phyloP scores from a whole-genome alignment of 1,140 invertebrate species.

The Tetragonula clypearis region DNA sequence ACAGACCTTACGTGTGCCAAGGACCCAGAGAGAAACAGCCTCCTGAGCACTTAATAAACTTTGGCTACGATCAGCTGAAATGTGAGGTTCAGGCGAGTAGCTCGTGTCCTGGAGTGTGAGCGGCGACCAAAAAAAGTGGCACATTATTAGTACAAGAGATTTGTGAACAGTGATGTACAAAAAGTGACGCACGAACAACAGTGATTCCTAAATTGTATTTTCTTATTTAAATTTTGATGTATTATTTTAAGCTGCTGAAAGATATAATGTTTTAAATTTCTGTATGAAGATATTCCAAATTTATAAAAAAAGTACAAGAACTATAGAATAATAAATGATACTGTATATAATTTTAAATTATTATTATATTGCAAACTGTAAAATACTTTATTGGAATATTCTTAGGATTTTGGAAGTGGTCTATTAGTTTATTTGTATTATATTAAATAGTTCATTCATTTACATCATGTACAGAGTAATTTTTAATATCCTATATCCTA shows the following conservation, averaged over 20 bases:
- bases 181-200: slow-evolving; percentile 48
- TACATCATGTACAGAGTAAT: too few relatives aligned
- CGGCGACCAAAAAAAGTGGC: slow-evolving; percentile 74
- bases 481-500: too few relatives aligned
- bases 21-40: slow-evolving; percentile 94
- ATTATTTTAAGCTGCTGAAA: not conserved
- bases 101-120: slow-evolving; percentile 86
- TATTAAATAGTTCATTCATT: too few relatives aligned
- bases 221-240: not conserved
- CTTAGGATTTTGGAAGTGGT: not conserved
- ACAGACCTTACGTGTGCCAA: slow-evolving; percentile 94
- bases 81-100: slow-evolving; percentile 85
- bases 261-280: not conserved
- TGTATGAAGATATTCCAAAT: not conserved
- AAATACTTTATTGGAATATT: not conserved
- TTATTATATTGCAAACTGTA: not conserved
- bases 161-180: slow-evolving; percentile 47
- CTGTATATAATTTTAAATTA: not conserved
- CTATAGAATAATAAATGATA: not conserved
- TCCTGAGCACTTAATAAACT: slow-evolving; percentile 93
- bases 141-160: slow-evolving; percentile 74
- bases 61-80: slow-evolving; percentile 83
- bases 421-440: too few relatives aligned
- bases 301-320: not conserved
- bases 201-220: slow-evolving; percentile 2